Conservation (phyloP, 1,140 invertebrate genomes). For the Propsilocerus akamusi region DNA sequence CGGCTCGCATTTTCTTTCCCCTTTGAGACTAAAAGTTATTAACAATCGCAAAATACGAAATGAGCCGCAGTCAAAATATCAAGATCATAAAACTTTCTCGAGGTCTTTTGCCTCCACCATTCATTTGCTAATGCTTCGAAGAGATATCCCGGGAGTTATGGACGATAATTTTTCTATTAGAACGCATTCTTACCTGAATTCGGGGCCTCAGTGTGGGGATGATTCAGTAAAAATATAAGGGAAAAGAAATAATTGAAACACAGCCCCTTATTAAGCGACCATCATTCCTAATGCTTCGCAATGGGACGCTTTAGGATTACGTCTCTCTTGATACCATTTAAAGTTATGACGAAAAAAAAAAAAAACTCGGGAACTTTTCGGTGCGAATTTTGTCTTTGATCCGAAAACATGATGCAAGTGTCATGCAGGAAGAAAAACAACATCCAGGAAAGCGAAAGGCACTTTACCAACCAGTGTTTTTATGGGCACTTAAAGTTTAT, state of each 20-base stretch:
- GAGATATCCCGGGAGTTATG: neutral
- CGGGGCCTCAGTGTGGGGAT: too few species aligned
- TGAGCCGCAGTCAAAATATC: too few species aligned
- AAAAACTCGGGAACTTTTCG: too few species aligned
- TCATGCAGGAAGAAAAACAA: neutral
- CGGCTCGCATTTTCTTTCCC: neutral
- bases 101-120: neutral
- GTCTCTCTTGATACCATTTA: neutral
- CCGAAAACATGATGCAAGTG: neutral
- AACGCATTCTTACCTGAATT: neutral
- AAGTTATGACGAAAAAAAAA: too few species aligned
- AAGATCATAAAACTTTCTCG: neutral
- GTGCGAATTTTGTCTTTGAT: too few species aligned
- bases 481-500: slow-evolving; percentile 2
- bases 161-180: neutral
- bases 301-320: neutral
- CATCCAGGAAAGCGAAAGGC: too few species aligned
- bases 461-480: slow-evolving; percentile 2
- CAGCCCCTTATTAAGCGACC: neutral
- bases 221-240: neutral
- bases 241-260: neutral
- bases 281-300: neutral
- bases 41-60: too few species aligned
- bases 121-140: neutral
- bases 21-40: neutral